Evolutionary conservation across 2,113 vertebrate species (phyloP), one percentile per base, ranked within the genome.

Genomic region (Caranx ignobilis): DNA sequence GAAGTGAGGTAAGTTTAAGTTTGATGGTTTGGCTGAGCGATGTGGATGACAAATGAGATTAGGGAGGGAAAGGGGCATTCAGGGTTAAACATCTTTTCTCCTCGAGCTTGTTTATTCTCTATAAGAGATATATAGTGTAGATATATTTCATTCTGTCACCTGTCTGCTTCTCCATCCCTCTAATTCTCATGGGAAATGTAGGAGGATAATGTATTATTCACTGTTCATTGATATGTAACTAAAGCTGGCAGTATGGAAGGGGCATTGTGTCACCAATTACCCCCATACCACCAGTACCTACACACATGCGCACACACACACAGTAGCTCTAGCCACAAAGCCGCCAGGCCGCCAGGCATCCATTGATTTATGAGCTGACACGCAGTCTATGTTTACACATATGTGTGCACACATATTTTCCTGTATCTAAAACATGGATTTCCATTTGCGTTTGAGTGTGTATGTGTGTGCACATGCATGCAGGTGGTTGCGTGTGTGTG

Each of bases 141-240:
- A 68, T 79, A 63, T 75, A 77, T 79, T 75, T 81, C 6, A 75
- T 73, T 56, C 59, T 79, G 71, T 82, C 77, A 74, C 78, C 50
- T 78, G 11, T 72, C 64, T 43, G 63, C 34, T 50, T 81, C 35
- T 63, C 48, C n/a, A n/a, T 76, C 19, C 26, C 31, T 19, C 18
- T 71, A 32, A 70, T 69, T 86, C 72, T 84, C 75, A 56, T 34
- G 74, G 83, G 80, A 85, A 54, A 57, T 32, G 75, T 77, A 70
- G 84, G 37, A 61, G 77, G 84, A 74, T 94, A 91, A 94, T 94
- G 90, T 90, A 92, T 95, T 94, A 92, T 94, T 94, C 95, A 94
- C 89, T 77, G 81, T 90, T 92, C 88, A 94, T 90, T 93, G 93
- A 94, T 92, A 92, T 95, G 92, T 94, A 94, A 95, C 94, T 94